Evolutionary conservation across 1,140 invertebrate species (phyloP), one percentile per base, ranked within the genome.

Genomic region (Ooceraea biroi): DNA sequence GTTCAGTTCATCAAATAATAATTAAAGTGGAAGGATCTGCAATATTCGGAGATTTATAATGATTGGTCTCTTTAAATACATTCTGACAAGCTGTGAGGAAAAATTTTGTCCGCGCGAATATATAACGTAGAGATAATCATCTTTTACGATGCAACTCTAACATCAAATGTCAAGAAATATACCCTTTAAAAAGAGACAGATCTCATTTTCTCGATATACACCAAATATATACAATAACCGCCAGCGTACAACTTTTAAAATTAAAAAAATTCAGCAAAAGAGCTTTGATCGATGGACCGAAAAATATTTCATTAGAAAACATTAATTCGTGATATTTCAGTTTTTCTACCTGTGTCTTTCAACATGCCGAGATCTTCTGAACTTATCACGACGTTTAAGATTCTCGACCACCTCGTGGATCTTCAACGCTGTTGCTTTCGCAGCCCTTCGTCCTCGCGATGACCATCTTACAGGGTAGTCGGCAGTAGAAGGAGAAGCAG

Each of bases 41-140:
- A 78, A 80, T 80, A 80, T 80, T 71, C 50, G 68, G 61, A 69
- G 58, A 69, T 69, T 57, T 71, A 57, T 57, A 69, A 80, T 50
- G 65, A 80, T 69, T 69, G 57, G 11, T 68, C 36, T 55, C 50
- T 71, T 80, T 57, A 71, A 69, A 69, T 57, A 80, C 44, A 57
- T 46, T 57, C 50, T 30, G 76, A 63, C 22, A 69, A 78, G 30
- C 63, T 55, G 57, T 30, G 50, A 57, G 19, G 50, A 50, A 30
- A 71, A 80, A 69, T 41, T 71, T 78, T 57, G 44, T 36, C 25
- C 27, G 76, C 66, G 25, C 36, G 36, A 36, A 78, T 78, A 7
- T 36, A 36, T 84, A 77, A 78, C 52, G 10, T 50, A 17, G 57
- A 60, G 61, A 69, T 78, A 44, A 78, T 78, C 63, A 63, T 69